Evolutionary conservation across 1,140 invertebrate genomes (phyloP).

Genomic region (Oryzaephilus surinamensis): DNA sequence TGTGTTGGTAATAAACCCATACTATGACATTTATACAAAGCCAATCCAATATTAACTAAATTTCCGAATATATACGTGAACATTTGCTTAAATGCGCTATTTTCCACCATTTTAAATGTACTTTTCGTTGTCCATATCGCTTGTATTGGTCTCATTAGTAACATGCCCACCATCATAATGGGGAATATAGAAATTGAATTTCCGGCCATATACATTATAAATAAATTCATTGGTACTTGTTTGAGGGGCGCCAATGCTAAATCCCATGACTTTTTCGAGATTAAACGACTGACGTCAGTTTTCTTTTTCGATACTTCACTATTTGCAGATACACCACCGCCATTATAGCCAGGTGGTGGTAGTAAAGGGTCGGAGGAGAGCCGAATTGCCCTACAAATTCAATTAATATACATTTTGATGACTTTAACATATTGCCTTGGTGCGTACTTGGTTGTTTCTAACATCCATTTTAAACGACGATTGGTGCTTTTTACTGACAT

Average conservation of each 20-base stretch:
- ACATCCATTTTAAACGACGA: too few species aligned
- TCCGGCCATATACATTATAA: conserved; percentile 99
- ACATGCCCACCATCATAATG: conserved; percentile 99
- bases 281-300: conserved; percentile 66
- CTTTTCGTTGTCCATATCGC: conserved; percentile 83
- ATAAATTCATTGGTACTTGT: conserved; percentile 97
- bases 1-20: conserved; percentile 97
- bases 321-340: conserved; percentile 55
- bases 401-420: too few species aligned
- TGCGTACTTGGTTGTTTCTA: too few species aligned
- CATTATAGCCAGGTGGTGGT: conserved; percentile 74
- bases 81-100: conserved; percentile 85
- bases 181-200: conserved; percentile 99
- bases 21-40: conserved; percentile 96
- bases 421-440: too few species aligned
- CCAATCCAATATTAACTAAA: conserved; percentile 82
- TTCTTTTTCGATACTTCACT: conserved; percentile 66
- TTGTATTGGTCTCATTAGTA: conserved; percentile 91
- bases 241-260: conserved; percentile 90
- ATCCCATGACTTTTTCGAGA: conserved; percentile 97
- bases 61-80: conserved; percentile 93
- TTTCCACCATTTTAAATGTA: conserved; percentile 94
- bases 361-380: conserved; percentile 38
- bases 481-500: too few species aligned
- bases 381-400: conserved; percentile 20